A percentile compares a stretch with the other conserved stretches of the same genome.
Conservation (phyloP, 2,888 invertebrate species). For the Conus canariensis region DNA sequence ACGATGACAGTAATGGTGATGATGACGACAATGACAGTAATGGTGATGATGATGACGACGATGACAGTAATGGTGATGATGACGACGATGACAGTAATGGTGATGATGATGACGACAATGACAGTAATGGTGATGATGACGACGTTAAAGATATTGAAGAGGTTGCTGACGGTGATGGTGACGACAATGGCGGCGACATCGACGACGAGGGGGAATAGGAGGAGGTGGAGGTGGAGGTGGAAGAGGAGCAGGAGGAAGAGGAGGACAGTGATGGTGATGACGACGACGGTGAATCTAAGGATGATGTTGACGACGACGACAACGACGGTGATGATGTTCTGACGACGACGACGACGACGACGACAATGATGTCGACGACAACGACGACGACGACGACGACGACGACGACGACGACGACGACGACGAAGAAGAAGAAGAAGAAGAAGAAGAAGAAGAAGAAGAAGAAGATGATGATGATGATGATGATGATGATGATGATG, state of each 20-base stretch:
- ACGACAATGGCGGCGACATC: no score
- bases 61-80: background rate
- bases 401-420: slow-evolving; percentile 10
- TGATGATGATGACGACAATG: no score
- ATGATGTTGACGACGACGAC: background rate
- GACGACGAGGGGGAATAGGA: no score
- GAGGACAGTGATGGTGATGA: background rate
- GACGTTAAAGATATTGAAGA: no score
- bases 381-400: background rate
- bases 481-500: no score
- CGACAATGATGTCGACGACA: background rate
- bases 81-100: background rate
- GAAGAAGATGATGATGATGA: background rate
- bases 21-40: background rate
- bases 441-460: no score
- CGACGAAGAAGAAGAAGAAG: background rate
- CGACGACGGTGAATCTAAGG: background rate
- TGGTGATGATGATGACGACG: background rate
- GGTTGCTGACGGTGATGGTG: no score
- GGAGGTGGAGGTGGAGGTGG: no score
- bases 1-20: no score
- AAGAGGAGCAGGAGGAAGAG: no score
- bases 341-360: no score
- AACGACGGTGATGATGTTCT: background rate
- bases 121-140: no score